Conservation (phyloP, 2,113 vertebrate genomes). For the Copsychus sechellarum region DNA sequence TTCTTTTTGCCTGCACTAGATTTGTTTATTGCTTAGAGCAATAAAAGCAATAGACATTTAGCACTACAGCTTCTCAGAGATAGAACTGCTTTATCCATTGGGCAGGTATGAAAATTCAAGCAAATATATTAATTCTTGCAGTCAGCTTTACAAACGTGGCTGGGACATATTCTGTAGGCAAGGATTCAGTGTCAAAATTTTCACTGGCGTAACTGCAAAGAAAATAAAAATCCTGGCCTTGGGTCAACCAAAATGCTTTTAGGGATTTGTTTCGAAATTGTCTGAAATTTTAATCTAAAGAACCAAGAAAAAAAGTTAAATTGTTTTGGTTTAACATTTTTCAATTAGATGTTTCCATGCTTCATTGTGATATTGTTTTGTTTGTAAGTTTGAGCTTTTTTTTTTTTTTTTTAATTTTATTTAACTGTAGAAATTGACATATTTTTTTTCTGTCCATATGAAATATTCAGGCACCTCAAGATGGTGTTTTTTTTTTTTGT, state of each 20-base stretch:
- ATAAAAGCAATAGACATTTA: neutral
- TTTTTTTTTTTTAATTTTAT: neutral
- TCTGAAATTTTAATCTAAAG: neutral
- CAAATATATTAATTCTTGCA: neutral
- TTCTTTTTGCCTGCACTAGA: neutral
- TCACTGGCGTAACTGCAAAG: neutral
- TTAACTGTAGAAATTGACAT: neutral
- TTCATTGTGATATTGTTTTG: neutral
- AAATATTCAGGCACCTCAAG: neutral
- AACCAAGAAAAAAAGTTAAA: neutral
- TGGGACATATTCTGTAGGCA: neutral
- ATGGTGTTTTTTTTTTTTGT: neutral
- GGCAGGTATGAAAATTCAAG: neutral
- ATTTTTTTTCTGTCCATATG: neutral
- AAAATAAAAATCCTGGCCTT: conserved; percentile 1
- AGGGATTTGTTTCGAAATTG: neutral
- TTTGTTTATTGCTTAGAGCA: neutral
- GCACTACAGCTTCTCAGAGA: neutral
- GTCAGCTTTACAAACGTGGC: neutral
- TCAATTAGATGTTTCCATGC: neutral
- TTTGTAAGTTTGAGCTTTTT: neutral
- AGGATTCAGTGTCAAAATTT: neutral
- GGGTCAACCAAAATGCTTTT: neutral
- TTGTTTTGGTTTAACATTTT: neutral
- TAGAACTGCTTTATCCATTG: neutral